phyloP scores from a whole-genome alignment of 2,113 vertebrate species.

The Dissostichus mawsoni region DNA sequence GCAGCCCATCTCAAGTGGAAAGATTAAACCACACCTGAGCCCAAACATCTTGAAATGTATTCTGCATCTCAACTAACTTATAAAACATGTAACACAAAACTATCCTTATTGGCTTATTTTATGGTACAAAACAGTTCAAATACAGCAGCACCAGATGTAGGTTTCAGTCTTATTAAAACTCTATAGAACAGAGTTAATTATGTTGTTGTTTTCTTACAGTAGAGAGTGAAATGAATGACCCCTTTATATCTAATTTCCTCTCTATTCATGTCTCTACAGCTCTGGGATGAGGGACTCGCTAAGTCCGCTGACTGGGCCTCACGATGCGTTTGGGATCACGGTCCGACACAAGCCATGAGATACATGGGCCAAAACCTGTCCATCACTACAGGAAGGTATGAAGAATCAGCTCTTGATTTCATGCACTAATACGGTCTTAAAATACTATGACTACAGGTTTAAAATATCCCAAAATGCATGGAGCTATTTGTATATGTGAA shows the following conservation, averaged over 20 bases:
- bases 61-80: neutral
- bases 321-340: slow-evolving; percentile 90
- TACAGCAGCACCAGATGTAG: neutral
- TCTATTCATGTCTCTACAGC: slow-evolving; percentile 68
- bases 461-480: neutral
- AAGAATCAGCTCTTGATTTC: neutral
- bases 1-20: neutral
- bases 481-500: neutral
- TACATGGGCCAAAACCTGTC: slow-evolving; percentile 92
- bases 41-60: neutral
- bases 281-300: slow-evolving; percentile 91
- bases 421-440: neutral
- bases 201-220: neutral
- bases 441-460: neutral
- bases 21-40: neutral
- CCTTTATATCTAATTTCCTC: neutral
- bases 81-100: neutral
- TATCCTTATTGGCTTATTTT: neutral
- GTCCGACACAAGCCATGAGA: slow-evolving; percentile 87
- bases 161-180: neutral
- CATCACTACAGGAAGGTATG: slow-evolving; percentile 88
- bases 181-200: neutral
- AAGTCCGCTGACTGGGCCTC: slow-evolving; percentile 90
- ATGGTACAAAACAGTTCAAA: neutral
- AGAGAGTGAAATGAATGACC: neutral